Percentiles rank a stretch among this genome's conserved stretches.
These are phyloP conservation scores for Drosophila leonis DNA, from an alignment of 2,888 invertebrate genomes.

Conservation along the genomic window DNA sequence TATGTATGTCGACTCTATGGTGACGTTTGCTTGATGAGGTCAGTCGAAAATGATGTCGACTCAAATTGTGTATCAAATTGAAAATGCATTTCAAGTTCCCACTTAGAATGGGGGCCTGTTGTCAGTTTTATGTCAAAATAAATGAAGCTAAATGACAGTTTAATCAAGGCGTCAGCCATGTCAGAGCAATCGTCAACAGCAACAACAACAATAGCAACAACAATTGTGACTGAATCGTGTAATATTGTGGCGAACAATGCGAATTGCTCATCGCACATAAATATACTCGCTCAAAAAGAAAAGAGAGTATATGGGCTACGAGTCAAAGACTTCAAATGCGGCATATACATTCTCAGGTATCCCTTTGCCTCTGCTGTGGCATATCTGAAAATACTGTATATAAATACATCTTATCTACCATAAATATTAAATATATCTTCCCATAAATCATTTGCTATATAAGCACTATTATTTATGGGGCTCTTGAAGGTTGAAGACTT, in stretches of 20 bases:
- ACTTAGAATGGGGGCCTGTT: conserved; percentile 80
- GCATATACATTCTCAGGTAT: too few species aligned
- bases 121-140: conserved; percentile 85
- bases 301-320: neutral
- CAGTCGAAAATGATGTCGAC: conserved; percentile 50
- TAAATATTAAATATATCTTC: neutral
- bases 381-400: neutral
- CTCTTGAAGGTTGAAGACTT: too few species aligned
- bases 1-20: neutral
- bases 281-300: neutral
- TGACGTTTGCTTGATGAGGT: conserved; percentile 40
- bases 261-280: conserved; percentile 60
- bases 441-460: neutral
- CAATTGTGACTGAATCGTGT: conserved; percentile 64
- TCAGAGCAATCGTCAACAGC: conserved; percentile 40
- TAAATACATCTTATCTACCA: neutral
- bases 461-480: too few species aligned
- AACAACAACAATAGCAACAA: conserved; percentile 22
- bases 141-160: conserved; percentile 85
- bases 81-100: conserved; percentile 74
- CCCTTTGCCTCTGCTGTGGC: too few species aligned
- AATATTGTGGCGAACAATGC: conserved; percentile 73
- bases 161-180: conserved; percentile 84
- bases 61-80: conserved; percentile 55
- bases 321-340: neutral